phyloP scores from a whole-genome alignment of 1,140 invertebrate genomes.

The Stenopsyche tienmushanensis region DNA sequence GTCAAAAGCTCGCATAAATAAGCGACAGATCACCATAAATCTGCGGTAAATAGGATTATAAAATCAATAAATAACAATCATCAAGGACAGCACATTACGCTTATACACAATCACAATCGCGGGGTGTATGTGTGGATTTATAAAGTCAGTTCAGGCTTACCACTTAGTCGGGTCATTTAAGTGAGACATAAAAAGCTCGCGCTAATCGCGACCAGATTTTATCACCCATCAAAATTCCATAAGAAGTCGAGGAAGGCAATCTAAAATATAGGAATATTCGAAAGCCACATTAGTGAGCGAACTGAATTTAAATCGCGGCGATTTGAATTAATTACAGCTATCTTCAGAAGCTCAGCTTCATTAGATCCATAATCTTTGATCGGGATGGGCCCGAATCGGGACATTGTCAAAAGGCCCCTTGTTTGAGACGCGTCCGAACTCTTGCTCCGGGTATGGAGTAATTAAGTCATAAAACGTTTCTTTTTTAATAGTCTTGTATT shows the following conservation, averaged over 20 bases:
- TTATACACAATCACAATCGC: too few species aligned
- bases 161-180: neutral
- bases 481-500: conserved; percentile 26
- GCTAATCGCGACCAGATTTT: conserved; percentile 32
- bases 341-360: conserved; percentile 31
- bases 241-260: too few species aligned
- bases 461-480: conserved; percentile 40
- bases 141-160: too few species aligned
- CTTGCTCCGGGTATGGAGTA: conserved; percentile 37
- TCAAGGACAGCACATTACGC: too few species aligned
- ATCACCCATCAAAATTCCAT: conserved; percentile 33
- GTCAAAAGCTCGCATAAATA: too few species aligned
- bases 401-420: too few species aligned
- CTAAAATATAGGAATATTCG: too few species aligned
- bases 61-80: too few species aligned
- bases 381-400: too few species aligned
- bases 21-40: too few species aligned
- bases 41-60: too few species aligned
- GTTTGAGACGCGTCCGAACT: conserved; percentile 5
- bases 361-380: conserved; percentile 20
- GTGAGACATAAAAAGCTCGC: conserved; percentile 9
- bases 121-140: too few species aligned
- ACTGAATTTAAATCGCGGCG: conserved; percentile 37
- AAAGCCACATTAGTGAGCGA: conserved; percentile 28
- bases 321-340: conserved; percentile 37